Percentiles rank a stretch among this genome's conserved stretches.
Evolutionary conservation across 2,888 invertebrate genomes (phyloP).

Genomic region (Melolontha melolontha): DNA sequence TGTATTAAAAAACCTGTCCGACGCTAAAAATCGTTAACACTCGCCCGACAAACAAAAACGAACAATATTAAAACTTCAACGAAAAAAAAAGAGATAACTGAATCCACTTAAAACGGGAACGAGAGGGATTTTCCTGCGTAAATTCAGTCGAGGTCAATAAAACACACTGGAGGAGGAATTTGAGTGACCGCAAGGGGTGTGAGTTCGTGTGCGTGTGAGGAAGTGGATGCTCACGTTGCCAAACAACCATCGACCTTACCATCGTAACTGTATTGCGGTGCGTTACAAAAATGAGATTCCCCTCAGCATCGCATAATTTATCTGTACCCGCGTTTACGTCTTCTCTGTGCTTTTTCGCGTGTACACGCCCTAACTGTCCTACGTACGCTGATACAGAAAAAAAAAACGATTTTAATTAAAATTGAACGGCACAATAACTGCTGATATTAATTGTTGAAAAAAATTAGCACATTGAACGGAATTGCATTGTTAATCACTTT

Average conservation of each 20-base stretch:
- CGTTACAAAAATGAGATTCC: conserved; percentile 15
- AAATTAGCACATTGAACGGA: conserved; percentile 12
- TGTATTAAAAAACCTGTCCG: conserved; percentile 23
- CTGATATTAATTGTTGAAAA: conserved; percentile 35
- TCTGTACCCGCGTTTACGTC: conserved; percentile 5
- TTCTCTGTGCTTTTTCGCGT: background rate
- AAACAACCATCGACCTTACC: background rate
- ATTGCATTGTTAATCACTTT: conserved; percentile 12
- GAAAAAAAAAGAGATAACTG: conserved; percentile 16
- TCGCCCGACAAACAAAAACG: conserved; percentile 15
- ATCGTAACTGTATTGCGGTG: background rate
- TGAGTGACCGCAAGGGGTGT: background rate
- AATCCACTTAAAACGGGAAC: background rate
- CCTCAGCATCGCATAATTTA: conserved; percentile 20
- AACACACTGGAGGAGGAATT: conserved; percentile 9
- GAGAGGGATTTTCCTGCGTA: conserved; percentile 3
- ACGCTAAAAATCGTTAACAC: conserved; percentile 25
- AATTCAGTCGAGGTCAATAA: conserved; percentile 7
- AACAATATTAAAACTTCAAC: background rate
- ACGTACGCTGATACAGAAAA: conserved; percentile 3
- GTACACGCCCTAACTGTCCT: background rate
- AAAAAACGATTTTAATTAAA: conserved; percentile 35
- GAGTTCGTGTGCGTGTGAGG: background rate
- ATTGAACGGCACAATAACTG: conserved; percentile 34
- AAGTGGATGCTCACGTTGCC: background rate